A percentile compares a stretch with the other conserved stretches of the same genome.
Evolutionary conservation across 1,140 invertebrate species (phyloP).

Genomic region (Bicyclus anynana): DNA sequence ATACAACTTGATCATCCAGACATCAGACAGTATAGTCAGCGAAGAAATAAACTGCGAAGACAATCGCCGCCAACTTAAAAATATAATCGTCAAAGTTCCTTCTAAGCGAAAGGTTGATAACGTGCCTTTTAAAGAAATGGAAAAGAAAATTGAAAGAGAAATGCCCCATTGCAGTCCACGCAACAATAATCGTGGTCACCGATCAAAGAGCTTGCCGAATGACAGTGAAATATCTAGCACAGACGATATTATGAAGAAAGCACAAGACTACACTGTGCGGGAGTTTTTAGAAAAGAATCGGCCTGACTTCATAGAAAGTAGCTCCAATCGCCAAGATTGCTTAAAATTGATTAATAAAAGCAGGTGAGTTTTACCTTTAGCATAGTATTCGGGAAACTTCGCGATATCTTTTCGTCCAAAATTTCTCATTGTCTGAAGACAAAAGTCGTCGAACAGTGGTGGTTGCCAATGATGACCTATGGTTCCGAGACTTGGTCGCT

Average conservation of each 20-base stretch:
- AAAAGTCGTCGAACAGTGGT: too few species aligned
- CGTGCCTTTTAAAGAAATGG: slow-evolving; percentile 51
- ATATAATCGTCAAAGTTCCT: slow-evolving; percentile 68
- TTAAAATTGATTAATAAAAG: slow-evolving; percentile 56
- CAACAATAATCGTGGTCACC: slow-evolving; percentile 21
- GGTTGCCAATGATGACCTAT: too few species aligned
- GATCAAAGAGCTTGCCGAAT: slow-evolving; percentile 49
- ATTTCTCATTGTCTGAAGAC: too few species aligned
- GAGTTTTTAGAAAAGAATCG: slow-evolving; percentile 69
- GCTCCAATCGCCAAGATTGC: slow-evolving; percentile 49
- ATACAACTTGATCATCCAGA: slow-evolving; percentile 70
- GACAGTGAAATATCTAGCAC: slow-evolving; percentile 55
- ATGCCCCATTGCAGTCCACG: slow-evolving; percentile 30
- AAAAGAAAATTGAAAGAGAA: slow-evolving; percentile 44
- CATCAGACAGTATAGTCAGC: slow-evolving; percentile 65
- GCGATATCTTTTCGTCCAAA: too few species aligned
- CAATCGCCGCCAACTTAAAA: slow-evolving; percentile 37
- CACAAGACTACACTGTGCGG: slow-evolving; percentile 47
- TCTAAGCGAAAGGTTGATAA: slow-evolving; percentile 37
- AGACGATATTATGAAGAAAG: slow-evolving; percentile 39
- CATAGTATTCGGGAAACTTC: too few species aligned
- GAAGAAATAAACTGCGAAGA: slow-evolving; percentile 39
- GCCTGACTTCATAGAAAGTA: slow-evolving; percentile 62
- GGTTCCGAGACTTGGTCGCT: too few species aligned
- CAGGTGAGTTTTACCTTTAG: slow-evolving; percentile 42